A percentile compares a stretch with the other conserved stretches of the same genome.
Evolutionary conservation across 53 echinoderm and acorn worm genomes (phyloP).

Genomic region (Crossaster papposus): DNA sequence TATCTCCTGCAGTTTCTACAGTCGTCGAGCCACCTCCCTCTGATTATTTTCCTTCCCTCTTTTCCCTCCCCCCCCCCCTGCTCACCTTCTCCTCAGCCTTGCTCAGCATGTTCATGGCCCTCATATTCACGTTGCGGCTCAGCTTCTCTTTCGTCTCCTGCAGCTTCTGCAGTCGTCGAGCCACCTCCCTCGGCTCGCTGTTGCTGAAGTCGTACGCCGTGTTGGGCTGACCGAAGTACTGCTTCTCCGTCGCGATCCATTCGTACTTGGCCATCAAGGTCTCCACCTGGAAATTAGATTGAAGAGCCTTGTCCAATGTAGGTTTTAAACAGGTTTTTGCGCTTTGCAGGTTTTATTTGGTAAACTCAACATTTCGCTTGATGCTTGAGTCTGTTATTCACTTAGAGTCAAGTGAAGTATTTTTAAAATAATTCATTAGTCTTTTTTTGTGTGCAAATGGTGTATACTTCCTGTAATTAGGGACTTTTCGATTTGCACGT

Average conservation of each 20-base stretch:
- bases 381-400: too few species aligned
- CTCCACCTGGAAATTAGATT: conserved; percentile 66
- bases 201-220: conserved; percentile 93
- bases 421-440: too few species aligned
- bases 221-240: conserved; percentile 96
- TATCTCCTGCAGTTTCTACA: conserved; percentile 93
- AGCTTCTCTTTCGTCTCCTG: conserved; percentile 98
- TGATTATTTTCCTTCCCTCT: too few species aligned
- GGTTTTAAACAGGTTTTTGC: background rate
- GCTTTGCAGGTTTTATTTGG: too few species aligned
- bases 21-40: conserved; percentile 72
- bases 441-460: too few species aligned
- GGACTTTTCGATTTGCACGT: too few species aligned
- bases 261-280: conserved; percentile 90
- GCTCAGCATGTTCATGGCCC: conserved; percentile 99
- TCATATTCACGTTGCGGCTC: conserved; percentile 95
- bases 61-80: background rate
- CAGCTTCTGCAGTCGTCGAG: conserved; percentile 81
- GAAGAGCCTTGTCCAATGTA: background rate
- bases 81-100: conserved; percentile 97
- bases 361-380: too few species aligned
- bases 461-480: too few species aligned
- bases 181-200: conserved; percentile 82
- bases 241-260: conserved; percentile 94
- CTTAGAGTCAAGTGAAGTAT: too few species aligned